Evolutionary conservation across 2,888 invertebrate genomes (phyloP).

Genomic region (Silvanus unidentatus): DNA sequence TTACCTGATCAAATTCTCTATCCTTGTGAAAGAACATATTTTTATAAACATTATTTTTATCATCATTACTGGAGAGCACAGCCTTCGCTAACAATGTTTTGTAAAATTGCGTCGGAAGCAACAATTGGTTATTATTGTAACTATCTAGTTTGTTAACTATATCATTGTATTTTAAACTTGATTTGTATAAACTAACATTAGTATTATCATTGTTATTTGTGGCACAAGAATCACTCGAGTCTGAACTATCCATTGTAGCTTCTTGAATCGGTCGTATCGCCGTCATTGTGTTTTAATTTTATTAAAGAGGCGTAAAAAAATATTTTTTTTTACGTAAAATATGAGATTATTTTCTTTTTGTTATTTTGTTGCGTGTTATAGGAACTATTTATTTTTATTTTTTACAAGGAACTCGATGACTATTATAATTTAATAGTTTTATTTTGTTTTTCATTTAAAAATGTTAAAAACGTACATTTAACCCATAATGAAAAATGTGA

Average conservation of each 20-base stretch:
- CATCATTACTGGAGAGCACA: constrained; percentile 52
- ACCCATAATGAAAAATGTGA: no score
- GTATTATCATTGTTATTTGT: constrained; percentile 32
- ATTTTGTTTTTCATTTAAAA: constrained; percentile 1
- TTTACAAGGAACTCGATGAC: constrained; percentile 24
- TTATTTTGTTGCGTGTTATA: constrained; percentile 9
- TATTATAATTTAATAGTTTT: constrained; percentile 8
- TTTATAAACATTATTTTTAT: constrained; percentile 44
- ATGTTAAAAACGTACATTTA: no score
- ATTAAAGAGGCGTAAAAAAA: constrained; percentile 14
- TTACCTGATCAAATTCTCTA: constrained; percentile 45
- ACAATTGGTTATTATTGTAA: constrained; percentile 45
- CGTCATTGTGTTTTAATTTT: constrained; percentile 23
- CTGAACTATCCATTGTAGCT: constrained; percentile 41
- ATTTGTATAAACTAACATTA: constrained; percentile 33
- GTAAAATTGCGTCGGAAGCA: constrained; percentile 72
- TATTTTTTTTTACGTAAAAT: constrained; percentile 4
- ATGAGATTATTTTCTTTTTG: no score
- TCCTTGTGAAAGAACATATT: constrained; percentile 45
- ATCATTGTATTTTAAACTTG: constrained; percentile 41
- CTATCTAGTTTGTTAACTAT: constrained; percentile 45
- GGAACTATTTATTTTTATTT: no score
- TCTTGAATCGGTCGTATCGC: constrained; percentile 37
- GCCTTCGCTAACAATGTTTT: constrained; percentile 72
- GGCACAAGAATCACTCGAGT: constrained; percentile 42